phyloP scores from a whole-genome alignment of 2,888 invertebrate species.

The Merodon equestris region DNA sequence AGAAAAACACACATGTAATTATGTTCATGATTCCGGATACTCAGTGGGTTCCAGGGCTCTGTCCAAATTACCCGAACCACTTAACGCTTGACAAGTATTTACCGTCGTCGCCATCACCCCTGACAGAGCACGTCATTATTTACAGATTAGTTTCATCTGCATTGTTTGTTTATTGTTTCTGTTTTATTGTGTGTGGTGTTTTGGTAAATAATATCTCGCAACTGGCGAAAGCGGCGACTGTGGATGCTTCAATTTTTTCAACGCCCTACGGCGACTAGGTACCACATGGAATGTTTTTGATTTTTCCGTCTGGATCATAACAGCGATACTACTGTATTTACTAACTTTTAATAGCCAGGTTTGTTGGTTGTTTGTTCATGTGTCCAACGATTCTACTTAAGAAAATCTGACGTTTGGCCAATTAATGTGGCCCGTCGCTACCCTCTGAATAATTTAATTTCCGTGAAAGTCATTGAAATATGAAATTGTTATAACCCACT shows the following conservation, averaged over 20 bases:
- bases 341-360: background rate
- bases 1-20: constrained; percentile 68
- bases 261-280: too few species aligned
- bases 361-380: constrained; percentile 59
- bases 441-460: constrained; percentile 67
- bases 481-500: constrained; percentile 67
- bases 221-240: constrained; percentile 59
- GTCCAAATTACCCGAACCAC: constrained; percentile 62
- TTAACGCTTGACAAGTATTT: constrained; percentile 60
- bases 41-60: constrained; percentile 29
- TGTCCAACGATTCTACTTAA: constrained; percentile 15
- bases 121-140: constrained; percentile 62
- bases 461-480: constrained; percentile 66
- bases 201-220: constrained; percentile 60
- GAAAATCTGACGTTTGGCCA: constrained; percentile 3
- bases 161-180: constrained; percentile 58
- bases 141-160: constrained; percentile 66
- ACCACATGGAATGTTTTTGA: too few species aligned
- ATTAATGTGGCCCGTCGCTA: constrained; percentile 12
- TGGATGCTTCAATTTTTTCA: too few species aligned
- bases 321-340: constrained; percentile 56
- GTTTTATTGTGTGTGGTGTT: constrained; percentile 67
- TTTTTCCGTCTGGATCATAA: constrained; percentile 58
- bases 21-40: constrained; percentile 56
- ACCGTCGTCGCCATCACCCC: constrained; percentile 43